Conservation (phyloP, 2,797 vertebrate species). For the Adelosebastes latens region DNA sequence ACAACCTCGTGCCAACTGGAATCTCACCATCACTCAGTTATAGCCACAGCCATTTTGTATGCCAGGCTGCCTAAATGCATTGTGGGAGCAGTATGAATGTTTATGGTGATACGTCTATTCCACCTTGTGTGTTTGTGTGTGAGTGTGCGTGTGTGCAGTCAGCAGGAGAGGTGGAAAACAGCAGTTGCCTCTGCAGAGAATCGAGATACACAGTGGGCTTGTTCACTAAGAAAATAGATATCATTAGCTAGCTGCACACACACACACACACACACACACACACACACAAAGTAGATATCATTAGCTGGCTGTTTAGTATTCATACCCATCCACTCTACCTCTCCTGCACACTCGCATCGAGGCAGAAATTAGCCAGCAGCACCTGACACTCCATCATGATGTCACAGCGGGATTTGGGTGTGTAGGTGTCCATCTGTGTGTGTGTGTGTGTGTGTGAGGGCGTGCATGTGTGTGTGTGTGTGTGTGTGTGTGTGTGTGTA, state of each 20-base stretch:
- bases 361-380: conserved; percentile 82
- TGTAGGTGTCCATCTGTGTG: conserved; percentile 53
- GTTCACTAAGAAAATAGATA: conserved; percentile 71
- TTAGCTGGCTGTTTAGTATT: conserved; percentile 84
- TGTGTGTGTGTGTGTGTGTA: conserved; percentile 41
- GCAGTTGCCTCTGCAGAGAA: conserved; percentile 66
- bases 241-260: conserved; percentile 56
- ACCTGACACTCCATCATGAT: conserved; percentile 89
- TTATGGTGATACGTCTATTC: conserved; percentile 15
- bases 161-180: conserved; percentile 52
- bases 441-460: conserved; percentile 31
- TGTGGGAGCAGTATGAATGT: conserved; percentile 48
- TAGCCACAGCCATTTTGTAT: conserved; percentile 13
- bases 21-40: conserved; percentile 28
- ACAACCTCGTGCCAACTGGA: neutral
- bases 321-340: conserved; percentile 69
- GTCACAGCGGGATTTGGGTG: conserved; percentile 73
- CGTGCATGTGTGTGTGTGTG: conserved; percentile 55
- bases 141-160: conserved; percentile 17
- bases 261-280: conserved; percentile 5
- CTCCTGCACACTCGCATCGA: conserved; percentile 56
- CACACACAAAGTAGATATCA: conserved; percentile 66
- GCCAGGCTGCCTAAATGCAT: conserved; percentile 27
- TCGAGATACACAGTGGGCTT: conserved; percentile 45
- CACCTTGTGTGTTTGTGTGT: conserved; percentile 10